phyloP scores from a whole-genome alignment of 2,797 vertebrate species.

The Kryptolebias ocellatus region DNA sequence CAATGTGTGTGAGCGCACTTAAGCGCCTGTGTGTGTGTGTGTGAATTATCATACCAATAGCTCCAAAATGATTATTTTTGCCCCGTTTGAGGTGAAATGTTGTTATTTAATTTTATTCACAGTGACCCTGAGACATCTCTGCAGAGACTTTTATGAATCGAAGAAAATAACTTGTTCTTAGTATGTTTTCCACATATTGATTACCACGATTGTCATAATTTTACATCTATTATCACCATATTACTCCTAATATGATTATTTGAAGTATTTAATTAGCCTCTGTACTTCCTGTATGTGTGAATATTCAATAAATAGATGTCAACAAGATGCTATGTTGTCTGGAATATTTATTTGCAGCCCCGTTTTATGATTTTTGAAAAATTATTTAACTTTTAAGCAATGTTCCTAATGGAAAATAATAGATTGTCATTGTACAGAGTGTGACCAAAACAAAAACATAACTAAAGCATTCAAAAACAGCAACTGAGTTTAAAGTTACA shows the following conservation, averaged over 20 bases:
- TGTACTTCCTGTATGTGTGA: slow-evolving; percentile 90
- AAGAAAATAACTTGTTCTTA: slow-evolving; percentile 51
- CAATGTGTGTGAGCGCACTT: slow-evolving; percentile 26
- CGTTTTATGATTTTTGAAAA: not conserved
- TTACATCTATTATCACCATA: slow-evolving; percentile 65
- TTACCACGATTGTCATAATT: slow-evolving; percentile 68
- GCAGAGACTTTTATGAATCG: slow-evolving; percentile 56
- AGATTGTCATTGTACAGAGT: too few relatives aligned
- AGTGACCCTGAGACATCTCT: slow-evolving; percentile 60
- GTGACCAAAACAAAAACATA: too few relatives aligned
- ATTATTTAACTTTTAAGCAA: not conserved
- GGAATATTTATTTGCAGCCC: not conserved
- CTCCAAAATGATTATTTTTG: slow-evolving; percentile 55
- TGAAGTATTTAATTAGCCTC: slow-evolving; percentile 70
- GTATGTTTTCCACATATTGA: slow-evolving; percentile 61
- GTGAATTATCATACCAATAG: slow-evolving; percentile 46
- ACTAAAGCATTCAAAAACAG: too few relatives aligned
- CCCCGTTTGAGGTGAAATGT: slow-evolving; percentile 52
- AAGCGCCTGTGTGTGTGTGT: slow-evolving; percentile 20
- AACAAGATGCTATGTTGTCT: slow-evolving; percentile 34
- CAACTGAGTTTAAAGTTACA: too few relatives aligned
- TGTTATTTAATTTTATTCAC: slow-evolving; percentile 64
- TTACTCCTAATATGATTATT: slow-evolving; percentile 71
- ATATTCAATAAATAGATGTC: slow-evolving; percentile 86
- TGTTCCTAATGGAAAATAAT: not conserved